Conservation (phyloP, 2,888 invertebrate species). For the Mimas tiliae region DNA sequence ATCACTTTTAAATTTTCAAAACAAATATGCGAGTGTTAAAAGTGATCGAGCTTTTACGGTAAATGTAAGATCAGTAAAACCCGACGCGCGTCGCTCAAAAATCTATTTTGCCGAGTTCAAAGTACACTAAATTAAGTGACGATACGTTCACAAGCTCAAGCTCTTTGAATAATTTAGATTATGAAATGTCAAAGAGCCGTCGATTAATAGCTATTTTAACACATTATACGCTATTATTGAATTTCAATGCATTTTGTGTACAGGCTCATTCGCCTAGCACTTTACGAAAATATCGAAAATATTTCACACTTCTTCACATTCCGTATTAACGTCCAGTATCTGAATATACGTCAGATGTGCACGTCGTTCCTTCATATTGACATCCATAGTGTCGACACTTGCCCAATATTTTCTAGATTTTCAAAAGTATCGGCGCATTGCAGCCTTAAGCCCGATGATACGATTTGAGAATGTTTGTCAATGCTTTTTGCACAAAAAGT, state of each 20-base stretch:
- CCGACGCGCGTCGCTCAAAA: slow-evolving; percentile 18
- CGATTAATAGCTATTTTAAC: slow-evolving; percentile 27
- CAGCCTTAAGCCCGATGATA: slow-evolving; percentile 58
- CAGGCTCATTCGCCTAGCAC: slow-evolving; percentile 26
- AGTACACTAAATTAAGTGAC: slow-evolving; percentile 26
- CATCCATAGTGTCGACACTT: neutral
- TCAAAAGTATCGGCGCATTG: slow-evolving; percentile 34
- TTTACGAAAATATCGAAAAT: slow-evolving; percentile 29
- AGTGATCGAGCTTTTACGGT: slow-evolving; percentile 5
- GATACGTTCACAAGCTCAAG: slow-evolving; percentile 26
- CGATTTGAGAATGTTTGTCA: slow-evolving; percentile 50
- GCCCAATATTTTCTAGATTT: slow-evolving; percentile 29
- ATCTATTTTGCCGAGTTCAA: slow-evolving; percentile 35
- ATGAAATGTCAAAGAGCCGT: slow-evolving; percentile 28
- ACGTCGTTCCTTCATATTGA: neutral
- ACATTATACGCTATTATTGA: slow-evolving; percentile 25
- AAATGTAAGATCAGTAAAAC: neutral
- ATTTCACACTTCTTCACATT: neutral
- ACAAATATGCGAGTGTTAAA: slow-evolving; percentile 13
- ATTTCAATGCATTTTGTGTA: slow-evolving; percentile 27
- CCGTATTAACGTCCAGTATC: neutral
- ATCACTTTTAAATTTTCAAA: slow-evolving; percentile 19
- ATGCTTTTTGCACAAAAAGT: slow-evolving; percentile 36
- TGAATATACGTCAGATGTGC: neutral
- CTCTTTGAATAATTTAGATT: slow-evolving; percentile 29